Evolutionary conservation across 2,113 vertebrate genomes (phyloP), one percentile per base, ranked within the genome.

Genomic region (Charadrius vociferus): DNA sequence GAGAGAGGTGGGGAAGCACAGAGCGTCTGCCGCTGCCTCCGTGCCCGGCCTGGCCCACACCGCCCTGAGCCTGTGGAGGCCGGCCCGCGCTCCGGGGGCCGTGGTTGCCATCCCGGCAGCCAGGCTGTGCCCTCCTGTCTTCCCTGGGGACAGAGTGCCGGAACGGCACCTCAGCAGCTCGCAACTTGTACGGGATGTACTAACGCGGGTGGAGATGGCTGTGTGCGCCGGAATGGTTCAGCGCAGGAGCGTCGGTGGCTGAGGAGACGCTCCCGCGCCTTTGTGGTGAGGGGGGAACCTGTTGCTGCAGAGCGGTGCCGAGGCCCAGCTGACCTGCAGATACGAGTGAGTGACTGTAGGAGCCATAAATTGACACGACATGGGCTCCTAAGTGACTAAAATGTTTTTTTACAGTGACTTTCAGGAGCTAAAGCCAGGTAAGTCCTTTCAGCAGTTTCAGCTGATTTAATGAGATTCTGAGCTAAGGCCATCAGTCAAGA

Each of bases 171-270:
- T 62, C 41, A 12, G 39, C 10, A 3, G 39, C 39, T 26, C 5
- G 10, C 12, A 26, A 29, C 18, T 45, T 55, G 47, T 27, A 0
- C 2, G 5, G 34, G 45, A 6, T 4, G 0, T 16, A 8, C 1
- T 20, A 7, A 6, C 1, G 4, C 20, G 56, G 13, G 68, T 61
- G 56, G 81, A 32, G 10, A 14, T 47, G 19, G 1, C 47, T 12
- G 16, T 1, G 1, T 14, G 24, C 11, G 9, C 45, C 61, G 12
- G 26, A 3, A 6, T 6, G 29, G 11, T 36, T 9, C 4, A 26
- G 23, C 5, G 49, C 13, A 8, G 0, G 39, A 37, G 53, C 22
- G 21, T 23, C 12, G 21, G 49, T 12, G 49, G 49, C 61, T 15
- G 36, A 77, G 70, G 63, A 18, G 77, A 24, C 18, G 1, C 16